Evolutionary conservation across 1,140 invertebrate genomes (phyloP).

Genomic region (Episyrphus balteatus): DNA sequence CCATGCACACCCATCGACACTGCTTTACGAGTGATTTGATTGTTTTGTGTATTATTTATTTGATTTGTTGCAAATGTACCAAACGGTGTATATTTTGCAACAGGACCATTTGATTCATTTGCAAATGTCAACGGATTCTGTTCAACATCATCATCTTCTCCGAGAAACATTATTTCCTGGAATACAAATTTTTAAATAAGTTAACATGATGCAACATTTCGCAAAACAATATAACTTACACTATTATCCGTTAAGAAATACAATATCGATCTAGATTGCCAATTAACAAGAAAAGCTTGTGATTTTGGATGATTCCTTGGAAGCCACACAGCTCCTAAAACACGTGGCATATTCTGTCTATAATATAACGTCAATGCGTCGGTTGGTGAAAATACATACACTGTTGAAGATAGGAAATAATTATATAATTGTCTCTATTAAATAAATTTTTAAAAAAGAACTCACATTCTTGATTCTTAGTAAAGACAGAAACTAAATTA

Average conservation of each 20-base stretch:
- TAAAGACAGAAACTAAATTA: constrained; percentile 54
- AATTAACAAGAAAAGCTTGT: constrained; percentile 36
- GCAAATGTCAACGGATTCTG: constrained; percentile 20
- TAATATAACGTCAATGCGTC: constrained; percentile 42
- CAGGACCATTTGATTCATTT: constrained; percentile 4
- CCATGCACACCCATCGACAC: constrained; percentile 19
- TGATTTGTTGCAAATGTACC: constrained; percentile 18
- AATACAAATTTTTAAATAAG: background rate
- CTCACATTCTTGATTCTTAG: constrained; percentile 47
- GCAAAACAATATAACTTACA: constrained; percentile 20
- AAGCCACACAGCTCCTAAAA: constrained; percentile 42
- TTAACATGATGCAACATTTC: background rate
- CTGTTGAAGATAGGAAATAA: constrained; percentile 26
- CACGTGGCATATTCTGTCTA: constrained; percentile 38
- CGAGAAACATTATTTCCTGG: constrained; percentile 25
- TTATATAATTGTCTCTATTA: background rate
- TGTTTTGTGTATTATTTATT: constrained; percentile 1
- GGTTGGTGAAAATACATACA: constrained; percentile 49
- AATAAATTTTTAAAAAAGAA: background rate
- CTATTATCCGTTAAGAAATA: constrained; percentile 47
- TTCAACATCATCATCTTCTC: constrained; percentile 16
- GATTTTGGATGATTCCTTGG: constrained; percentile 37
- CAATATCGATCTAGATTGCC: constrained; percentile 47
- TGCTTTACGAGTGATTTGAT: constrained; percentile 10
- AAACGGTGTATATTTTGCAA: constrained; percentile 22